Conservation (phyloP, 2,113 vertebrate genomes). For the Labeo catla region DNA sequence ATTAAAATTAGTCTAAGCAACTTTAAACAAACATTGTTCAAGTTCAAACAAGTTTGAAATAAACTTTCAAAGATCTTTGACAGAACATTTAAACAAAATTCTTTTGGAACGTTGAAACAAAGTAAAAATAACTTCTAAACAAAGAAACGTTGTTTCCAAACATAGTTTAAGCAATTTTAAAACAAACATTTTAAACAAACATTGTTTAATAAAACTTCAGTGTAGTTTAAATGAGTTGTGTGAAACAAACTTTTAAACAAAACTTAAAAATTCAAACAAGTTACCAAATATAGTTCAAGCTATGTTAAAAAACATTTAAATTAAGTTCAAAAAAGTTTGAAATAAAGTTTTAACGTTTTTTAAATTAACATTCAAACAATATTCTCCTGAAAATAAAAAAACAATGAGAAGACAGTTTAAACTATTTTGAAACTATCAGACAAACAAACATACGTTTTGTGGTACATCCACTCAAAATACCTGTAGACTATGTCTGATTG, state of each 20-base stretch:
- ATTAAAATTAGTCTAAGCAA: too few relatives aligned
- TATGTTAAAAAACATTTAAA: background rate
- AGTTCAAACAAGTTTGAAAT: background rate
- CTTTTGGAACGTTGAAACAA: too few relatives aligned
- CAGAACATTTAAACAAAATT: background rate
- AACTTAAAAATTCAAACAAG: too few relatives aligned
- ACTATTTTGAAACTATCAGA: background rate
- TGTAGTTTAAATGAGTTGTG: background rate
- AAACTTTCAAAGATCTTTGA: background rate
- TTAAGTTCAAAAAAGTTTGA: background rate
- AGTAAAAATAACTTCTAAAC: background rate
- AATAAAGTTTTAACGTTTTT: background rate
- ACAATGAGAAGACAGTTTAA: background rate
- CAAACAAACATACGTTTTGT: background rate
- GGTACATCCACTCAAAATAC: conserved; percentile 63
- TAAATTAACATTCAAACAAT: background rate
- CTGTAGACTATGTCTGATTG: conserved; percentile 85
- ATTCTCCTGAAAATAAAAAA: background rate
- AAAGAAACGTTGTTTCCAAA: background rate
- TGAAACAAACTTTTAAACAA: too few relatives aligned
- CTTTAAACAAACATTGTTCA: too few relatives aligned
- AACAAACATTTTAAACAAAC: background rate
- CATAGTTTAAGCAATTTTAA: too few relatives aligned
- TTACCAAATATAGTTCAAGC: background rate
- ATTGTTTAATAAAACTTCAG: background rate